These are phyloP conservation scores for Xyrauchen texanus DNA, from an alignment of 2,113 vertebrate species.

Conservation along the genomic window DNA sequence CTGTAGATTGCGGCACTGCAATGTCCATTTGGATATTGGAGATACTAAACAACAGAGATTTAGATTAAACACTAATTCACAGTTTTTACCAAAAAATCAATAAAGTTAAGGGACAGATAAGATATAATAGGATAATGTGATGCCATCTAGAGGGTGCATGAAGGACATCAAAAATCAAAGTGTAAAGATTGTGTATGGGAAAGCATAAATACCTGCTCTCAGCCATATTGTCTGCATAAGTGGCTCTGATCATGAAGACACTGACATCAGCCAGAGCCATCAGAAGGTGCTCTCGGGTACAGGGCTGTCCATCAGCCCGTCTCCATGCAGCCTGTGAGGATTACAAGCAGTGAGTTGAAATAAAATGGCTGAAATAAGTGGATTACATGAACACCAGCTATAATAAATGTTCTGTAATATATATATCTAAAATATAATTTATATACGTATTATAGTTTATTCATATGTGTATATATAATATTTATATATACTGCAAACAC, in stretches of 20 bases:
- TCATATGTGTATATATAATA: no score
- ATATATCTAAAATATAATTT: no score
- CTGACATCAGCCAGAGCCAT: slow-evolving; percentile 87
- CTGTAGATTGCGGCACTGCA: slow-evolving; percentile 84
- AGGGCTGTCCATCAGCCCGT: slow-evolving; percentile 80
- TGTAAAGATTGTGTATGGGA: background rate
- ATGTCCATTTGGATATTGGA: slow-evolving; percentile 89
- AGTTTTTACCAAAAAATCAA: background rate
- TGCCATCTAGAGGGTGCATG: background rate
- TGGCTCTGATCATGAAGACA: slow-evolving; percentile 85
- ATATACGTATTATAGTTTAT: no score
- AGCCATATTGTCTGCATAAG: slow-evolving; percentile 75
- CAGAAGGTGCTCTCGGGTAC: slow-evolving; percentile 90
- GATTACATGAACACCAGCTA: no score
- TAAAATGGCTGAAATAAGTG: no score
- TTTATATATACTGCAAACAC: background rate
- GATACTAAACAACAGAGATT: slow-evolving; percentile 69
- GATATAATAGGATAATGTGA: background rate
- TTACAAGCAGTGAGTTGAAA: background rate
- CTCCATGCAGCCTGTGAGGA: slow-evolving; percentile 81
- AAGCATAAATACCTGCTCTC: slow-evolving; percentile 84
- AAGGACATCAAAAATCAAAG: background rate
- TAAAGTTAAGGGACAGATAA: background rate
- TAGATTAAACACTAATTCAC: background rate
- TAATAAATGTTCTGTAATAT: no score